Conservation (phyloP, 2,888 invertebrate genomes). For the Epistrophe grossulariae region DNA sequence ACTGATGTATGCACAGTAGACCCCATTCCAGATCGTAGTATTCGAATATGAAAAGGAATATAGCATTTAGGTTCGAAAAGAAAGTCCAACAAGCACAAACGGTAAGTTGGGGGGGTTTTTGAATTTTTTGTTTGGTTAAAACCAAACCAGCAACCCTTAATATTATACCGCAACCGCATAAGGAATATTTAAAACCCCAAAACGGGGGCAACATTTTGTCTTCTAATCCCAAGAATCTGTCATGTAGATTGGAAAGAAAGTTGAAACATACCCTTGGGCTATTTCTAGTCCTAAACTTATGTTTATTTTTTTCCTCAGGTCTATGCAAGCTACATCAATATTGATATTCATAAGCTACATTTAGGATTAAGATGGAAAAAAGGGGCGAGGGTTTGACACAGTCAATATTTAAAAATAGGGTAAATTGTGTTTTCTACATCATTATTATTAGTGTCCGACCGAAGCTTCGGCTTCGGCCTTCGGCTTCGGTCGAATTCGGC, state of each 20-base stretch:
- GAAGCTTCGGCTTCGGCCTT: no score
- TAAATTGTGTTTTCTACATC: constrained; percentile 35
- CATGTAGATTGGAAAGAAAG: constrained; percentile 31
- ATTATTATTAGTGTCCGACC: no score
- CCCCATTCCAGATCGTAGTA: constrained; percentile 14
- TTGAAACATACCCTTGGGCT: constrained; percentile 66
- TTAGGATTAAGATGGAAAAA: constrained; percentile 31
- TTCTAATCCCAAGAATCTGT: constrained; percentile 68
- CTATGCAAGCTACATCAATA: constrained; percentile 58
- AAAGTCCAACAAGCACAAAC: constrained; percentile 26
- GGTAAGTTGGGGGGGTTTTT: constrained; percentile 5
- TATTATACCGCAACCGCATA: constrained; percentile 40
- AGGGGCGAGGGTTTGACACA: constrained; percentile 24
- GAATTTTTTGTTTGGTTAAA: constrained; percentile 9
- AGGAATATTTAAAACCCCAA: constrained; percentile 58
- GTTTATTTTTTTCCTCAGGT: constrained; percentile 26
- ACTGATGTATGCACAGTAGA: background rate
- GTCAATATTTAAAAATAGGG: constrained; percentile 63
- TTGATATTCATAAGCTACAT: constrained; percentile 68
- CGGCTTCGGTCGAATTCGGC: no score
- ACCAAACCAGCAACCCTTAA: constrained; percentile 60
- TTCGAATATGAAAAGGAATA: constrained; percentile 44
- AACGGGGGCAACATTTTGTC: constrained; percentile 67
- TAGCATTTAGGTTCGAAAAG: constrained; percentile 59
- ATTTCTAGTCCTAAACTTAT: constrained; percentile 58